These are phyloP conservation scores for Gasterosteus aculeatus DNA, from an alignment of 2,113 vertebrate genomes.

Conservation along the genomic window DNA sequence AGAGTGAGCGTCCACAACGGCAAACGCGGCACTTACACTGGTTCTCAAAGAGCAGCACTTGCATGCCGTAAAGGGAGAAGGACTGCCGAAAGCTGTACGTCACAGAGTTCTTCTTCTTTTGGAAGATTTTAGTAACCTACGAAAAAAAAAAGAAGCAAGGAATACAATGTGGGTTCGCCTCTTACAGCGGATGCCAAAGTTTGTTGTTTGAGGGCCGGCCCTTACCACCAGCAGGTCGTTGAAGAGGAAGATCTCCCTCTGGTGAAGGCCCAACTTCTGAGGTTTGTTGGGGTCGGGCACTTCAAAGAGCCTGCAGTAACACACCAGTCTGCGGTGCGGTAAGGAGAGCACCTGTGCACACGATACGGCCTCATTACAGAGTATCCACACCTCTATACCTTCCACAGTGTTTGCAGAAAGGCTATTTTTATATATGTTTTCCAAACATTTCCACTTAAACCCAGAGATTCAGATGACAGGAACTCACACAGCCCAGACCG, in stretches of 20 bases:
- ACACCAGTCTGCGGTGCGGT: slow-evolving; percentile 95
- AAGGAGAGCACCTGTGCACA: slow-evolving; percentile 89
- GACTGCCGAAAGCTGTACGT: slow-evolving; percentile 98
- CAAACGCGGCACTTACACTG: slow-evolving; percentile 86
- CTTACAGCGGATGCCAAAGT: neutral
- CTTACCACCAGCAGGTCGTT: slow-evolving; percentile 97
- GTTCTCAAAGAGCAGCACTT: slow-evolving; percentile 96
- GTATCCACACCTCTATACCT: neutral
- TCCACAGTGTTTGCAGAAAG: neutral
- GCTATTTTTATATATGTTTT: neutral
- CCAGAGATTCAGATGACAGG: neutral
- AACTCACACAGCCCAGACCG: slow-evolving; percentile 94
- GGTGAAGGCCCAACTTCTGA: slow-evolving; percentile 95
- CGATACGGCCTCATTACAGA: neutral
- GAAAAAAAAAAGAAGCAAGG: slow-evolving; percentile 26
- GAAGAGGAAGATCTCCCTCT: slow-evolving; percentile 98
- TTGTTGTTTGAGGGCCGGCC: slow-evolving; percentile 40
- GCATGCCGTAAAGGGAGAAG: slow-evolving; percentile 96
- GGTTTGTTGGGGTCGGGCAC: slow-evolving; percentile 97
- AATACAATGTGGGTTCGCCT: neutral
- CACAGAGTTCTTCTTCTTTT: slow-evolving; percentile 98
- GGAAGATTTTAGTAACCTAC: slow-evolving; percentile 98
- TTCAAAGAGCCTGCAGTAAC: slow-evolving; percentile 97
- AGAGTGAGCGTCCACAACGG: neutral
- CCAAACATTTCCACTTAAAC: neutral